phyloP scores from a whole-genome alignment of 2,797 vertebrate genomes.

The Melanotaenia boesemani region DNA sequence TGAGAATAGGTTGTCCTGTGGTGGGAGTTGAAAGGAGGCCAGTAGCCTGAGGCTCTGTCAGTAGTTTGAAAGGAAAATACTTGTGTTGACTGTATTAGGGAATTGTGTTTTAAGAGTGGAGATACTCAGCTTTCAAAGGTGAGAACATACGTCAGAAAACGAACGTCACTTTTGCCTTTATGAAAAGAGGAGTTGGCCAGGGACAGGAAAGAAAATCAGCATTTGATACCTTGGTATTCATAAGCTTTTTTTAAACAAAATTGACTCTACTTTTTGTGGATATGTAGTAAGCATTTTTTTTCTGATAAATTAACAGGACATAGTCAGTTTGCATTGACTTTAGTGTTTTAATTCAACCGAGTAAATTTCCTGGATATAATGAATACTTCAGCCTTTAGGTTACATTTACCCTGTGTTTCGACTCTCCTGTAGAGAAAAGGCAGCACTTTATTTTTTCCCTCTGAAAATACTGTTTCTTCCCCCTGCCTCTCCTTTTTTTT shows the following conservation, averaged over 20 bases:
- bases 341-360: background rate
- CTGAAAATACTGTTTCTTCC: slow-evolving; percentile 26
- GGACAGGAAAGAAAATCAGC: background rate
- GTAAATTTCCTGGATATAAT: background rate
- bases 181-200: background rate
- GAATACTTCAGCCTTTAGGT: background rate
- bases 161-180: slow-evolving; percentile 5
- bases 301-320: too few species aligned
- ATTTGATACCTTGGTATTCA: background rate
- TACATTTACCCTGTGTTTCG: slow-evolving; percentile 9
- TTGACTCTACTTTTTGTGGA: too few species aligned
- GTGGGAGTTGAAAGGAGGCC: slow-evolving; percentile 39
- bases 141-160: slow-evolving; percentile 18
- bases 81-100: slow-evolving; percentile 30
- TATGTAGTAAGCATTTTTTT: too few species aligned
- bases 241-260: background rate
- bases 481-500: slow-evolving; percentile 50
- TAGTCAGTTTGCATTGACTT: too few species aligned
- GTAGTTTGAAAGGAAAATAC: slow-evolving; percentile 38
- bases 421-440: slow-evolving; percentile 11
- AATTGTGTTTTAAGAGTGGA: slow-evolving; percentile 34
- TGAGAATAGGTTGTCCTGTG: slow-evolving; percentile 13
- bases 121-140: slow-evolving; percentile 23
- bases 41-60: slow-evolving; percentile 38
- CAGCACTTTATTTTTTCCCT: slow-evolving; percentile 16